phyloP scores from a whole-genome alignment of 2,888 invertebrate genomes.

The Chymomyza amoena region DNA sequence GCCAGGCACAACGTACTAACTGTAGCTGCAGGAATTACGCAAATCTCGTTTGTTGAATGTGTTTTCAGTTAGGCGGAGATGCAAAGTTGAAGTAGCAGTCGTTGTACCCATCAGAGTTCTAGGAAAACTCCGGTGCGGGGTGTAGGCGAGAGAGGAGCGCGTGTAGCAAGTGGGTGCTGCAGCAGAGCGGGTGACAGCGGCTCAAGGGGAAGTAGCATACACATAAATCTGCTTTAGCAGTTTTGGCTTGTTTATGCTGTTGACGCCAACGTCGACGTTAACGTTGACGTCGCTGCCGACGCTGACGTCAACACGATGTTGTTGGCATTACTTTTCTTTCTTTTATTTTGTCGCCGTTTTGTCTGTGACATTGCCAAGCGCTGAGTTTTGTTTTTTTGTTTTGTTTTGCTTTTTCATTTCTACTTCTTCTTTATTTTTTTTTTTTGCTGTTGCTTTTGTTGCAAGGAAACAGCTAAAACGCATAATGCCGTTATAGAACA shows the following conservation, averaged over 20 bases:
- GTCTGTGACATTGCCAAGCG: constrained; percentile 65
- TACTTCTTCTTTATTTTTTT: not conserved
- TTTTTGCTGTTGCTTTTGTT: constrained; percentile 40
- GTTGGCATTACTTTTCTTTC: constrained; percentile 43
- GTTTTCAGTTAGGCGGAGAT: constrained; percentile 67
- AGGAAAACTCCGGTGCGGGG: not conserved
- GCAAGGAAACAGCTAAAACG: constrained; percentile 60
- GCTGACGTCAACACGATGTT: constrained; percentile 31
- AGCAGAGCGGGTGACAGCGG: not conserved
- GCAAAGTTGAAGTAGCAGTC: constrained; percentile 23
- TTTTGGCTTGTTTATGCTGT: constrained; percentile 53
- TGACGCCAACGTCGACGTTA: constrained; percentile 28
- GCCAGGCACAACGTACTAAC: constrained; percentile 22
- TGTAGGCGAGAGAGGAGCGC: not conserved
- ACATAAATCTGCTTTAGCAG: constrained; percentile 63
- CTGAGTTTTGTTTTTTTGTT: constrained; percentile 39
- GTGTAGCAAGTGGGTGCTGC: not conserved
- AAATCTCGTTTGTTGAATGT: constrained; percentile 73
- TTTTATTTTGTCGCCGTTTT: constrained; percentile 56
- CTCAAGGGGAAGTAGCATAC: not conserved
- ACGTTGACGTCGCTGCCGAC: constrained; percentile 30
- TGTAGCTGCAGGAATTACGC: constrained; percentile 70
- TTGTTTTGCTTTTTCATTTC: constrained; percentile 20
- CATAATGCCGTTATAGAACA: constrained; percentile 67
- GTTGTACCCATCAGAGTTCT: not conserved